Base-by-base conservation (phyloP, 2,797 vertebrate species). In the Vultur gryphus region DNA sequence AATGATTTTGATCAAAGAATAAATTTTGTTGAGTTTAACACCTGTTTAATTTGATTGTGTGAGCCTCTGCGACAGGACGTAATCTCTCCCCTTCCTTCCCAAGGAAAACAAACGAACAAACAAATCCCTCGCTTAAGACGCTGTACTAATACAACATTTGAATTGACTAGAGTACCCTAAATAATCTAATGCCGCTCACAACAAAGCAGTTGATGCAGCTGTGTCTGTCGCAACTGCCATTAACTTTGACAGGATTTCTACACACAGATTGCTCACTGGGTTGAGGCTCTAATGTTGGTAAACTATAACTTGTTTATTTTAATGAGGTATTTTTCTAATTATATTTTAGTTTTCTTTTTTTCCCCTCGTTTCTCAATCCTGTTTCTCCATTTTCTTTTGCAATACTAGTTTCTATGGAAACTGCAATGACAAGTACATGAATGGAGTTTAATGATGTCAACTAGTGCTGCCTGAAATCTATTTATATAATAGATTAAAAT, bases 401-500 rank as follows among this genome's bases (percentile, higher is more conserved):
- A 88, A 84, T 88, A 54, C 66, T 88, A 26, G 97, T 98, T 98
- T 97, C 98, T 94, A 98, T 98, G 97, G 98, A 95, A 98, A 98
- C 98, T 19, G 31, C 79, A 93, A 96, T 96, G 97, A 90, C 96
- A 96, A 94, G 86, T 79, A 87, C 95, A 93, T 86, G 92, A 96
- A 97, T 89, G 82, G 94, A 95, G 93, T 96, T 96, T 97, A 98
- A 95, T 94, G 87, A 94, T 97, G 96, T 94, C 94, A 95, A 35
- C 76, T 94, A 84, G 62, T 82, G 87, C 84, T 92, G 93, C 81
- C 93, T 97, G 95, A 96, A 97, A 95, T 92, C 90, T 95, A 46
- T 93, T 95, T 76, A 89, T 96, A 54, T 88, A 96, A 95, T 78
- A 90, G 93, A 96, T 91, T 85, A 89, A 97, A 97, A 96, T 84